phyloP scores from a whole-genome alignment of 2,113 vertebrate genomes.

The Chionomys nivalis region DNA sequence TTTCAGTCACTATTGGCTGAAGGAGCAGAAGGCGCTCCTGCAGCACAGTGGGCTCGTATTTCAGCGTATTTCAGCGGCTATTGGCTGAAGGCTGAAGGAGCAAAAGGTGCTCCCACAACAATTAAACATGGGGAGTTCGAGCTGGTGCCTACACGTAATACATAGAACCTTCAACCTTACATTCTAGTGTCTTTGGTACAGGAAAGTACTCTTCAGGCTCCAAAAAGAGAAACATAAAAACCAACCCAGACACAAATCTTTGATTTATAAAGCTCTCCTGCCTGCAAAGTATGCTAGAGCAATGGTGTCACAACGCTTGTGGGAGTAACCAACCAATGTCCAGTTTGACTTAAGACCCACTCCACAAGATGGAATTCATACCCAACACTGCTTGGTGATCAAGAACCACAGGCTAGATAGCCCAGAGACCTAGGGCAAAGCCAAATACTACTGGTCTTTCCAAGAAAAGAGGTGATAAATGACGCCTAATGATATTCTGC shows the following conservation, averaged over 20 bases:
- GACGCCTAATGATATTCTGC: background rate
- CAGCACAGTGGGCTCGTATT: too few species aligned
- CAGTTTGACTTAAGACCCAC: background rate
- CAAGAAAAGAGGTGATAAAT: background rate
- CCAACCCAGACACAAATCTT: background rate
- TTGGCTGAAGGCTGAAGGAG: too few species aligned
- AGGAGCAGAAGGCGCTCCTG: too few species aligned
- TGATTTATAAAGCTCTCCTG: background rate
- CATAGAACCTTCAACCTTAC: background rate
- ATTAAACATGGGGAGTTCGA: background rate
- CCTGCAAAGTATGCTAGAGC: background rate
- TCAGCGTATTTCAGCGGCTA: too few species aligned
- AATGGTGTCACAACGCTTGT: background rate
- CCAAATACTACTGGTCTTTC: background rate
- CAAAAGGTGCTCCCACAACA: too few species aligned
- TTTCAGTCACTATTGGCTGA: too few species aligned
- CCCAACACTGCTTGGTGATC: background rate
- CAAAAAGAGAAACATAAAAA: background rate
- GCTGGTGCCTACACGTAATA: background rate
- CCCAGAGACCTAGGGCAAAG: background rate
- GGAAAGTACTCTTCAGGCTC: background rate
- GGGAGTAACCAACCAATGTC: background rate
- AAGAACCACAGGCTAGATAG: background rate
- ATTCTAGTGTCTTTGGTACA: background rate
- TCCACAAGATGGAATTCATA: background rate